phyloP scores from a whole-genome alignment of 2,797 vertebrate genomes.

The Sebastes trivittatus region DNA sequence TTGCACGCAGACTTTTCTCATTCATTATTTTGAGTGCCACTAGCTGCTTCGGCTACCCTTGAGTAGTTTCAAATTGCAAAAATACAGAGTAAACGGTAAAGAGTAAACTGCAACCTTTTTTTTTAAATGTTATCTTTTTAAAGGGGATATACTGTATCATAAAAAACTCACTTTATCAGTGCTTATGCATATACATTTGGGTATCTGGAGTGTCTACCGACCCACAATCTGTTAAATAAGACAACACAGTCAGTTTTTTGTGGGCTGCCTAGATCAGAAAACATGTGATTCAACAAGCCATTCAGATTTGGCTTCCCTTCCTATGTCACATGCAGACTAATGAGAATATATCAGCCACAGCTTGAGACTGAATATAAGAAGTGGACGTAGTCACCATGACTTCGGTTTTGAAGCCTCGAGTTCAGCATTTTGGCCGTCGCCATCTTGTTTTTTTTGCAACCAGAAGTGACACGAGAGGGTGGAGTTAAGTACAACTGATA shows the following conservation, averaged over 20 bases:
- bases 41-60: not conserved
- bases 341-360: no score
- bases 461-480: no score
- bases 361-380: no score
- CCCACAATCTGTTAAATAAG: not conserved
- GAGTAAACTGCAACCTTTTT: not conserved
- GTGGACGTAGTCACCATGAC: no score
- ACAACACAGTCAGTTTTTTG: not conserved
- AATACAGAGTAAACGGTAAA: not conserved
- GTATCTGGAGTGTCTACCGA: not conserved
- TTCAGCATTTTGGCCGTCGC: no score
- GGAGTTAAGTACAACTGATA: no score
- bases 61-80: not conserved
- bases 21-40: conserved; percentile 30
- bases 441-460: no score
- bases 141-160: not conserved
- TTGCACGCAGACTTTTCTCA: conserved; percentile 5
- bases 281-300: not conserved
- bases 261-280: not conserved
- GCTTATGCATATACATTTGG: not conserved
- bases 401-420: no score
- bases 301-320: no score
- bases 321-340: no score
- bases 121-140: not conserved
- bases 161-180: not conserved